These are phyloP conservation scores for Cryptotermes secundus DNA, from an alignment of 1,140 invertebrate genomes.

Conservation along the genomic window DNA sequence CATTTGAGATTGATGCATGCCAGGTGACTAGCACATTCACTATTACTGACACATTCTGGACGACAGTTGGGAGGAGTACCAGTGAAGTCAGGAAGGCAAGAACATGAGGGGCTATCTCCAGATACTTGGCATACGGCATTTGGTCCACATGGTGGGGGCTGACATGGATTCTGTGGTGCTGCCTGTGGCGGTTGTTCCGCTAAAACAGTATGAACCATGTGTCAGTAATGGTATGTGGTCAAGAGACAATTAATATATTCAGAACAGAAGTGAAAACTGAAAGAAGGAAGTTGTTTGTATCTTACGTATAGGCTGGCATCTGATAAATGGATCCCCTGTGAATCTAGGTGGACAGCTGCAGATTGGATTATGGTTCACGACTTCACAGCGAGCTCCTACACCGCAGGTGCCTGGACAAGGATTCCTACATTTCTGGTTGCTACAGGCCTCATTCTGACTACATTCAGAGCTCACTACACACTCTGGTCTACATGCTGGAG, in stretches of 20 bases:
- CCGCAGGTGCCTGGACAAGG: constrained; percentile 57
- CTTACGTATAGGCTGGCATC: constrained; percentile 40
- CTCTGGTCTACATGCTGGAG: constrained; percentile 52
- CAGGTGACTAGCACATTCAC: constrained; percentile 50
- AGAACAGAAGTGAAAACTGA: neutral
- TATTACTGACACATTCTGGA: constrained; percentile 54
- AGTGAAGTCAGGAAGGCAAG: constrained; percentile 59
- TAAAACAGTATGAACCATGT: constrained; percentile 24
- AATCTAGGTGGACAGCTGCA: constrained; percentile 52
- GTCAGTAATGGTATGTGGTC: neutral
- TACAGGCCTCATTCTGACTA: constrained; percentile 52
- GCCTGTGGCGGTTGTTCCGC: constrained; percentile 40
- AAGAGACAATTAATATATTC: neutral
- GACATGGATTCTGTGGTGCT: constrained; percentile 44
- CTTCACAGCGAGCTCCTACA: constrained; percentile 55
- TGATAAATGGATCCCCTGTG: constrained; percentile 43
- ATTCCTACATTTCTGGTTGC: constrained; percentile 52
- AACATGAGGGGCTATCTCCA: constrained; percentile 60
- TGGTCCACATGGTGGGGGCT: constrained; percentile 48
- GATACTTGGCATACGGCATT: constrained; percentile 57
- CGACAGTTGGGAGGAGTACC: constrained; percentile 63
- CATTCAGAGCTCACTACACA: constrained; percentile 53
- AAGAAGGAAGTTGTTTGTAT: neutral
- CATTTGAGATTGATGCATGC: constrained; percentile 53
- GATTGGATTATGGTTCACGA: constrained; percentile 45